A percentile compares a stretch with the other conserved stretches of the same genome.
Evolutionary conservation across 2,888 invertebrate species (phyloP).

Genomic region (Stenotaenia linearis): DNA sequence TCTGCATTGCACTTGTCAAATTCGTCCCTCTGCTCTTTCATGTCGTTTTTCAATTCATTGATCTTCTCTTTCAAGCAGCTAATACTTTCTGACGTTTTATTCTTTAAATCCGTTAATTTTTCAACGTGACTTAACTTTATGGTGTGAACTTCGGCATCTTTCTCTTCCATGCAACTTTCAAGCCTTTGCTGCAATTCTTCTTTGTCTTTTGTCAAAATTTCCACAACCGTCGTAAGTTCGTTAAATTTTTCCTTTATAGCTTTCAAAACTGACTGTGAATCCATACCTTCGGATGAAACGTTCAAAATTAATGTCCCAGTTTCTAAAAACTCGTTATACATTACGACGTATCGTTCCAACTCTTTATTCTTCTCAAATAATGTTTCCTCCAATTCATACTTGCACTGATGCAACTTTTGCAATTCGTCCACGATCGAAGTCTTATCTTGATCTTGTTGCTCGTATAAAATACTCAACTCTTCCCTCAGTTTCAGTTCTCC

Average conservation of each 20-base stretch:
- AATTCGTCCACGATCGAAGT: not conserved
- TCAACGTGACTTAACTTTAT: not conserved
- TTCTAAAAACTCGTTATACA: not conserved
- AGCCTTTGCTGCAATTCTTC: conserved; percentile 8
- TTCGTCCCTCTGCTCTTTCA: not conserved
- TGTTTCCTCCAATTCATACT: not conserved
- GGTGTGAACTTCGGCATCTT: not conserved
- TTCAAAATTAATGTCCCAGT: not conserved
- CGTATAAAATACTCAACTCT: not conserved
- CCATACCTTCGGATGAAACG: not conserved
- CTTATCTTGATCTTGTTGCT: not conserved
- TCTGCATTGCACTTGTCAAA: not conserved
- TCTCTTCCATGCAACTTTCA: not conserved
- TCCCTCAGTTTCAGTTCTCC: not conserved
- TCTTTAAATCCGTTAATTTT: not conserved
- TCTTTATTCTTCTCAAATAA: not conserved
- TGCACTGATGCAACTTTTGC: not conserved
- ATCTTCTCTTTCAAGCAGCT: not conserved
- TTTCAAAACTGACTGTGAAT: not conserved
- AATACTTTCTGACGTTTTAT: not conserved
- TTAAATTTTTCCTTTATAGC: not conserved
- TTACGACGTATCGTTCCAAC: not conserved
- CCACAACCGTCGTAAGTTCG: not conserved
- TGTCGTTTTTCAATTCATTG: not conserved
- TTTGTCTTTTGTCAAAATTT: not conserved